These are phyloP conservation scores for Nowickia ferox DNA, from an alignment of 2,888 invertebrate genomes.

Conservation along the genomic window DNA sequence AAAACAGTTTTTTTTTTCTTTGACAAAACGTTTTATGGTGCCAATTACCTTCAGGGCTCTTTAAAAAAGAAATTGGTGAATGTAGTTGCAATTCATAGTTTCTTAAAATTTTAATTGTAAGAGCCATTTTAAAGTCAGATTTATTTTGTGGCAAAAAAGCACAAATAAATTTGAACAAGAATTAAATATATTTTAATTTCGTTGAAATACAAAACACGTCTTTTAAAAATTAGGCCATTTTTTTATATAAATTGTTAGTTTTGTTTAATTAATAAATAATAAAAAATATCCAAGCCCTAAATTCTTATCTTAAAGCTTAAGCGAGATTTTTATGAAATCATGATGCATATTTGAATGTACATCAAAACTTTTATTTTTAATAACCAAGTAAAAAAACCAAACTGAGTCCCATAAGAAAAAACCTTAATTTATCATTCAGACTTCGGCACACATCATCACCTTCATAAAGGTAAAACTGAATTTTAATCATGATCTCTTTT, in stretches of 20 bases:
- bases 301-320: not conserved
- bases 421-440: not conserved
- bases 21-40: not conserved
- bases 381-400: not conserved
- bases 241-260: not conserved
- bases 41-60: conserved; percentile 1
- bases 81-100: conserved; percentile 21
- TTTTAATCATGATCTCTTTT: conserved; percentile 14
- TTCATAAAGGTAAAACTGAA: not conserved
- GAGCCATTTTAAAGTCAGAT: not conserved
- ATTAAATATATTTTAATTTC: no score
- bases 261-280: not conserved
- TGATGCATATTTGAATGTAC: not conserved
- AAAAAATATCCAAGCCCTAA: not conserved
- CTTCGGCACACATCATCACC: conserved; percentile 6
- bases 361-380: conserved; percentile 7
- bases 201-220: no score
- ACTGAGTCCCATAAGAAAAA: conserved; percentile 3
- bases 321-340: not conserved
- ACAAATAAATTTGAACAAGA: no score
- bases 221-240: not conserved
- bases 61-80: conserved; percentile 4
- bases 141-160: not conserved
- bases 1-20: conserved; percentile 4
- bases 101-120: not conserved